Evolutionary conservation across 1,140 invertebrate species (phyloP).

Genomic region (Ptiloglossa arizonensis): DNA sequence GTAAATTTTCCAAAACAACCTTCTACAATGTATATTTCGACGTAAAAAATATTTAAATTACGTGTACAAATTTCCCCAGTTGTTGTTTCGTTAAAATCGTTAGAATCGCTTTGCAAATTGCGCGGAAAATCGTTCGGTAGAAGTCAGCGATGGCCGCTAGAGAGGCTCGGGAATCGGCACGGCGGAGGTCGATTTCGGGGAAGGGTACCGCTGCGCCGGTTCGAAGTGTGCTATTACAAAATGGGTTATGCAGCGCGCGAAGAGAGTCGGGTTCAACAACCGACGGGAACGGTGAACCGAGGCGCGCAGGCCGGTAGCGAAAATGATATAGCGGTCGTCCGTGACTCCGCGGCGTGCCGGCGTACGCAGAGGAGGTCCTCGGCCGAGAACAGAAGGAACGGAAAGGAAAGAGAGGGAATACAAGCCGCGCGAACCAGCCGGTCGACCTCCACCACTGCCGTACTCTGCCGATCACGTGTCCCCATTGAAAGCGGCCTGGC

Average conservation of each 20-base stretch:
- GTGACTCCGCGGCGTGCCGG: constrained; percentile 66
- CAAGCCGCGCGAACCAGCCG: constrained; percentile 25
- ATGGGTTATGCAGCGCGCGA: constrained; percentile 80
- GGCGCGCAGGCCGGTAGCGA: constrained; percentile 74
- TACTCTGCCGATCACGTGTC: constrained; percentile 68
- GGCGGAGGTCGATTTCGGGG: constrained; percentile 43
- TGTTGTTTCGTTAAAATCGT: too few species aligned
- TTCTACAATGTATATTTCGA: too few species aligned
- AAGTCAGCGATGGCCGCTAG: too few species aligned
- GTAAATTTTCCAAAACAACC: too few species aligned
- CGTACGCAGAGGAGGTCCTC: constrained; percentile 46
- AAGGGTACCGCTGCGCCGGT: constrained; percentile 62
- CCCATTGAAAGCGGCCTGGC: constrained; percentile 76
- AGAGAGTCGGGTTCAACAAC: constrained; percentile 79
- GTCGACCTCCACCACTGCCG: constrained; percentile 58
- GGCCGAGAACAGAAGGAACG: constrained; percentile 32
- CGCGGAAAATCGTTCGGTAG: too few species aligned
- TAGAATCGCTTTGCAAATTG: too few species aligned
- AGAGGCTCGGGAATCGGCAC: not conserved
- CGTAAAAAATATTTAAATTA: too few species aligned
- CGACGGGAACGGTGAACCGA: constrained; percentile 73
- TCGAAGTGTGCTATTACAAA: constrained; percentile 82
- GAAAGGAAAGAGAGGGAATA: constrained; percentile 38
- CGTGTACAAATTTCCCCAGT: too few species aligned
- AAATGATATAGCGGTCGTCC: constrained; percentile 78